Percentiles rank a stretch among this genome's conserved stretches.
phyloP scores from a whole-genome alignment of 2,888 invertebrate species.

The Steinernema carpocapsae region DNA sequence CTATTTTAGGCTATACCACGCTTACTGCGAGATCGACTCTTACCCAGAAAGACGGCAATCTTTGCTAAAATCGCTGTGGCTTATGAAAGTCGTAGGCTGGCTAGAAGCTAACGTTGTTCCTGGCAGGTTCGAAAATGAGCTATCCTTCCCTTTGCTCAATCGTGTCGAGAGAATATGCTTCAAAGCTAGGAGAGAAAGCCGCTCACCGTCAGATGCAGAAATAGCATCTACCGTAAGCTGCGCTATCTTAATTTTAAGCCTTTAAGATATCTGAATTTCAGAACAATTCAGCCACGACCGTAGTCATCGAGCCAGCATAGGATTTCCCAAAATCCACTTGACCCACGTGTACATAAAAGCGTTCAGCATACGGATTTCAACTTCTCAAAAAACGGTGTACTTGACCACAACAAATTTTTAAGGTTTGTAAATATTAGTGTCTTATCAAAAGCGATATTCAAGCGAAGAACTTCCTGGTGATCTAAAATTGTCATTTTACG shows the following conservation, averaged over 20 bases:
- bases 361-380: background rate
- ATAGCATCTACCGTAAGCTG: slow-evolving; percentile 33
- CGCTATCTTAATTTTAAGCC: too few relatives aligned
- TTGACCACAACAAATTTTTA: background rate
- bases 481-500: background rate
- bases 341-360: background rate
- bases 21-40: slow-evolving; percentile 54
- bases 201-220: slow-evolving; percentile 7
- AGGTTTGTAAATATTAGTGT: background rate
- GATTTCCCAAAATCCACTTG: background rate
- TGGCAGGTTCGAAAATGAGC: slow-evolving; percentile 47
- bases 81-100: slow-evolving; percentile 46
- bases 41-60: slow-evolving; percentile 48
- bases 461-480: slow-evolving; percentile 4
- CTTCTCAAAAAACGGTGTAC: background rate
- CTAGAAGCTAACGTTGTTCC: slow-evolving; percentile 52
- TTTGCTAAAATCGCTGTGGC: slow-evolving; percentile 38
- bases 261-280: too few relatives aligned
- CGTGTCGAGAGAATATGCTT: slow-evolving; percentile 33
- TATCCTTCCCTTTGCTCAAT: slow-evolving; percentile 43
- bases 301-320: slow-evolving; percentile 41
- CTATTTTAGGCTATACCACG: slow-evolving; percentile 48
- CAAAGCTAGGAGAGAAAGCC: background rate
- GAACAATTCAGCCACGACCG: slow-evolving; percentile 46
- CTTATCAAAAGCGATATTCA: background rate